Evolutionary conservation across 2,113 vertebrate genomes (phyloP).

Genomic region (Megaptera novaeangliae): DNA sequence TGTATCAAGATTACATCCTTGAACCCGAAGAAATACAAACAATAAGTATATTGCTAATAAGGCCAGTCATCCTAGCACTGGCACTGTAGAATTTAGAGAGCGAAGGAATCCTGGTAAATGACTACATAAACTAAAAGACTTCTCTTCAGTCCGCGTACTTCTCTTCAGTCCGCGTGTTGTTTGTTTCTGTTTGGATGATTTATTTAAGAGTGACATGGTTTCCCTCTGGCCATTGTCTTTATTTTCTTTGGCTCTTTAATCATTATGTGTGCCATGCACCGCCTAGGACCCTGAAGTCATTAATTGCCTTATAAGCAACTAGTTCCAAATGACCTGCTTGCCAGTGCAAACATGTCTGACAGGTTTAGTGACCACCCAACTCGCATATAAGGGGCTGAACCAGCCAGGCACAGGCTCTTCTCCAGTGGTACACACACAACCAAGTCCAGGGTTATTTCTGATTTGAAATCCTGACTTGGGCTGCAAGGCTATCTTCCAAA

Average conservation of each 20-base stretch:
- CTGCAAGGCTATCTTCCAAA: background rate
- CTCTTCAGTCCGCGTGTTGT: background rate
- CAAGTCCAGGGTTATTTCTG: background rate
- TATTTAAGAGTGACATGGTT: slow-evolving; percentile 50
- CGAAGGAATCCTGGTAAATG: slow-evolving; percentile 33
- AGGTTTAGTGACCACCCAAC: slow-evolving; percentile 55
- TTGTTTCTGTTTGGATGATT: slow-evolving; percentile 55
- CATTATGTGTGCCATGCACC: background rate
- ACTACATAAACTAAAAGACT: background rate
- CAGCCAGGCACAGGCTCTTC: background rate
- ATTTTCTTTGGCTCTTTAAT: slow-evolving; percentile 61
- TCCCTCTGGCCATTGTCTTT: slow-evolving; percentile 41
- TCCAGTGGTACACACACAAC: background rate
- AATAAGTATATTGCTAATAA: background rate
- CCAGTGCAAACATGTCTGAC: slow-evolving; percentile 50
- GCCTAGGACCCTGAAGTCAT: slow-evolving; percentile 42
- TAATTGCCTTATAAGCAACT: slow-evolving; percentile 53
- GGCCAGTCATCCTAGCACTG: background rate
- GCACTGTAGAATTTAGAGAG: background rate
- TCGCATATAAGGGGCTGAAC: slow-evolving; percentile 1
- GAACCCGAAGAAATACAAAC: background rate
- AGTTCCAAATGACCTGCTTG: slow-evolving; percentile 35
- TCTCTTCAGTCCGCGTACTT: slow-evolving; percentile 26
- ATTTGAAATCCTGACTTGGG: background rate
- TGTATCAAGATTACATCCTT: background rate